A percentile compares a stretch with the other conserved stretches of the same genome.
Evolutionary conservation across 2,113 vertebrate genomes (phyloP).

Genomic region (Muntiacus muntjak): DNA sequence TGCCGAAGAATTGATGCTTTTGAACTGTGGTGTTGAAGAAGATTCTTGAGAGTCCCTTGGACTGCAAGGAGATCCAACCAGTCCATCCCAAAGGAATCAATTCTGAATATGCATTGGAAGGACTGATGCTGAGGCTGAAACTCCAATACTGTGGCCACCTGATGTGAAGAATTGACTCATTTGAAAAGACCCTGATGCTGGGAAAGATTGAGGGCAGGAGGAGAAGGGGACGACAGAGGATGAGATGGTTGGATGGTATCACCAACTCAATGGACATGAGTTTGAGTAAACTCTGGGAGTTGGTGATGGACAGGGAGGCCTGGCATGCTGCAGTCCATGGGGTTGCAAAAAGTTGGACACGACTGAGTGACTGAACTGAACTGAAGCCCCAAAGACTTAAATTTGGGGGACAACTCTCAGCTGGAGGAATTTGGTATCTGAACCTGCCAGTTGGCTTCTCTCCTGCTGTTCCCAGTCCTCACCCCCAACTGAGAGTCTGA

Average conservation of each 20-base stretch:
- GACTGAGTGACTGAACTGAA: neutral
- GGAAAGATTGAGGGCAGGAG: neutral
- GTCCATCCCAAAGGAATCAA: neutral
- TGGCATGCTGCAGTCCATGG: neutral
- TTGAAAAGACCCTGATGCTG: neutral
- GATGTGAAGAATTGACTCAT: neutral
- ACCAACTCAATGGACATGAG: neutral
- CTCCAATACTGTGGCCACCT: neutral
- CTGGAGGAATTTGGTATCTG: neutral
- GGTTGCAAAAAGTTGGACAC: neutral
- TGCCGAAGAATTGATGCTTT: neutral
- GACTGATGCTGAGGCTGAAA: neutral
- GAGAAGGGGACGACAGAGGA: neutral
- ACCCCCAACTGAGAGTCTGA: neutral
- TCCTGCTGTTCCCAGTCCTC: neutral
- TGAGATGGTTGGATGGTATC: neutral
- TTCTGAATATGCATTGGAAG: neutral
- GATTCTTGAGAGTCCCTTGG: neutral
- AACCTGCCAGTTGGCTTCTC: neutral
- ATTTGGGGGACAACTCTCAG: neutral
- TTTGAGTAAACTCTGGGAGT: neutral
- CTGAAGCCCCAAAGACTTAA: neutral
- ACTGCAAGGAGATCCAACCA: neutral
- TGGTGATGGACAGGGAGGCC: neutral
- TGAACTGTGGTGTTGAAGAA: neutral